Conservation (phyloP, 37 sponge, comb jelly and placozoan species). For the Mnemiopsis leidyi region DNA sequence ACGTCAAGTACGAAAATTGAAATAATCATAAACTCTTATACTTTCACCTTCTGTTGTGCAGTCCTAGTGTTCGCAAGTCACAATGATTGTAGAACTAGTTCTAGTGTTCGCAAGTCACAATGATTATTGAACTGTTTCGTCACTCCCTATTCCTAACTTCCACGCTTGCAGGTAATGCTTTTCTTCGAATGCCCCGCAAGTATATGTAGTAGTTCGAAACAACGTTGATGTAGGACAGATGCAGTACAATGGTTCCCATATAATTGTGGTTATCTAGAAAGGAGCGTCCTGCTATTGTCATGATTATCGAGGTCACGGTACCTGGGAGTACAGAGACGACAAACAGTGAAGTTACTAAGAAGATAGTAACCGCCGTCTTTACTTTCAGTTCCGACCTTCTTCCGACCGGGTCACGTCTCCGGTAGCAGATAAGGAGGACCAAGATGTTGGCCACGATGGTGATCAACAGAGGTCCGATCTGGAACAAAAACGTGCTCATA, state of each 20-base stretch:
- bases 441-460: neutral
- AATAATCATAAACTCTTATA: too few relatives aligned
- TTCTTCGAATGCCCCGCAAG: too few relatives aligned
- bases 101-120: too few relatives aligned
- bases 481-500: neutral
- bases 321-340: neutral
- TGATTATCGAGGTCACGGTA: neutral
- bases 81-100: too few relatives aligned
- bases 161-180: too few relatives aligned
- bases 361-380: neutral
- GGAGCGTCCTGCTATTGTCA: too few relatives aligned
- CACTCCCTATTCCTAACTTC: too few relatives aligned
- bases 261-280: neutral
- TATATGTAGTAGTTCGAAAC: neutral
- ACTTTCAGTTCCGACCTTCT: neutral
- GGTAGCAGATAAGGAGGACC: neutral
- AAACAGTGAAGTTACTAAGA: neutral
- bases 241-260: neutral
- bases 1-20: too few relatives aligned
- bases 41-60: too few relatives aligned
- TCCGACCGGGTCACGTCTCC: neutral
- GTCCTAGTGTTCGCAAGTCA: too few relatives aligned
- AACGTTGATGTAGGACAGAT: slow-evolving; percentile 15
- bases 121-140: too few relatives aligned
- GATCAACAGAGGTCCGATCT: neutral